A percentile compares a stretch with the other conserved stretches of the same genome.
These are phyloP conservation scores for Stigmatopora argus DNA, from an alignment of 2,113 vertebrate genomes.

Conservation along the genomic window DNA sequence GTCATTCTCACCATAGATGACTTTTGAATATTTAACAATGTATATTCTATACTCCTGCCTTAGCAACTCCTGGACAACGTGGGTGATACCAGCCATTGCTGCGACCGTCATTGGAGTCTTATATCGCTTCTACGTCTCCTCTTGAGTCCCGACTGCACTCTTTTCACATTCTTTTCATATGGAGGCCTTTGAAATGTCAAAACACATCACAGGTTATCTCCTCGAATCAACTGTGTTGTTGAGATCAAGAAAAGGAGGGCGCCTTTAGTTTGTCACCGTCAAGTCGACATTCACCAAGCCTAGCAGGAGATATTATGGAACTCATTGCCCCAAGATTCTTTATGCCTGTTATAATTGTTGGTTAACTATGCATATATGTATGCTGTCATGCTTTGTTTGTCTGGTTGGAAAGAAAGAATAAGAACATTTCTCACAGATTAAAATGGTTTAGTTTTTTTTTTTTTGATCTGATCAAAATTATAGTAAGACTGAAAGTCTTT, in stretches of 20 bases:
- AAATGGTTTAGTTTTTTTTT: background rate
- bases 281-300: conserved; percentile 5
- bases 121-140: conserved; percentile 83
- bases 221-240: conserved; percentile 19
- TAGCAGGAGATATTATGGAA: conserved; percentile 24
- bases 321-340: conserved; percentile 30
- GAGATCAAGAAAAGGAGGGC: conserved; percentile 28
- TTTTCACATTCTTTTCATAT: conserved; percentile 36
- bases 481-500: background rate
- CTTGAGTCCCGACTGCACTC: conserved; percentile 49
- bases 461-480: background rate
- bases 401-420: background rate
- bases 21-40: background rate
- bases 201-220: conserved; percentile 23
- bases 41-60: background rate
- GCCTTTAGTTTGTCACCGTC: conserved; percentile 20
- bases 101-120: conserved; percentile 76
- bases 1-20: background rate
- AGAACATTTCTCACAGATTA: background rate
- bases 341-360: conserved; percentile 27
- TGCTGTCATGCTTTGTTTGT: conserved; percentile 5
- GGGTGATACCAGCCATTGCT: conserved; percentile 81
- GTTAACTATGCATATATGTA: conserved; percentile 32
- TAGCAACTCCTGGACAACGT: conserved; percentile 79
- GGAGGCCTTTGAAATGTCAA: conserved; percentile 64